Conservation (phyloP, 2,113 vertebrate genomes). For the Sebastes fasciatus region DNA sequence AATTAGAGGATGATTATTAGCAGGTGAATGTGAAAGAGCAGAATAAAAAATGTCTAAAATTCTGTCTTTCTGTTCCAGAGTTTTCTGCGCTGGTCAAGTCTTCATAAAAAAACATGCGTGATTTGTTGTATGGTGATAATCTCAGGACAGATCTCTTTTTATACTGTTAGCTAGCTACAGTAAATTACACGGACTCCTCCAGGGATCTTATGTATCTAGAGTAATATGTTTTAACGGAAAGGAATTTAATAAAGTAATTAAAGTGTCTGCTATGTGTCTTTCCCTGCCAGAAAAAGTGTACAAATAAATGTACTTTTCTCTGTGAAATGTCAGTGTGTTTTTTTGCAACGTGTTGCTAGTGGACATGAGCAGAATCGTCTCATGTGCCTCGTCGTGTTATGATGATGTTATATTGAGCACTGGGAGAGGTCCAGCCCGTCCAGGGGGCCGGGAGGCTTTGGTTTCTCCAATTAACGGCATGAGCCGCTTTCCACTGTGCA, state of each 20-base stretch:
- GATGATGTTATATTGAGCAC: slow-evolving; percentile 35
- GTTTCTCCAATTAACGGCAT: slow-evolving; percentile 32
- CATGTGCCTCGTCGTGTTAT: not conserved
- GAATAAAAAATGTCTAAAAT: not conserved
- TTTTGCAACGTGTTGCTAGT: not conserved
- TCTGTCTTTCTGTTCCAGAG: slow-evolving; percentile 61
- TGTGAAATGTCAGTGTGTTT: slow-evolving; percentile 10
- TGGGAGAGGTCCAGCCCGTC: slow-evolving; percentile 3
- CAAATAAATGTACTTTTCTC: slow-evolving; percentile 44
- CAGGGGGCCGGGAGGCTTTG: not conserved
- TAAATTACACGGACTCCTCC: slow-evolving; percentile 14
- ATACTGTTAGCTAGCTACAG: slow-evolving; percentile 12
- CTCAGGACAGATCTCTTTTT: slow-evolving; percentile 23
- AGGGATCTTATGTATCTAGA: not conserved
- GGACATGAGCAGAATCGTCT: slow-evolving; percentile 7
- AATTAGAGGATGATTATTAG: not conserved
- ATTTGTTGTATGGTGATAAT: slow-evolving; percentile 21
- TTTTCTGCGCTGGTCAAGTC: slow-evolving; percentile 79
- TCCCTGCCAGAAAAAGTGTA: slow-evolving; percentile 40
- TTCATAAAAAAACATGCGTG: slow-evolving; percentile 60
- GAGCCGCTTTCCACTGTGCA: slow-evolving; percentile 35
- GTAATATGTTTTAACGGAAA: slow-evolving; percentile 7
- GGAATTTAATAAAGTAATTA: slow-evolving; percentile 19
- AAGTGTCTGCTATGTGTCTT: slow-evolving; percentile 36
- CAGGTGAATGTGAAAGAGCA: not conserved